Evolutionary conservation across 37 sponge, comb jelly and placozoan genomes (phyloP).

Genomic region (Ephydatia muelleri): DNA sequence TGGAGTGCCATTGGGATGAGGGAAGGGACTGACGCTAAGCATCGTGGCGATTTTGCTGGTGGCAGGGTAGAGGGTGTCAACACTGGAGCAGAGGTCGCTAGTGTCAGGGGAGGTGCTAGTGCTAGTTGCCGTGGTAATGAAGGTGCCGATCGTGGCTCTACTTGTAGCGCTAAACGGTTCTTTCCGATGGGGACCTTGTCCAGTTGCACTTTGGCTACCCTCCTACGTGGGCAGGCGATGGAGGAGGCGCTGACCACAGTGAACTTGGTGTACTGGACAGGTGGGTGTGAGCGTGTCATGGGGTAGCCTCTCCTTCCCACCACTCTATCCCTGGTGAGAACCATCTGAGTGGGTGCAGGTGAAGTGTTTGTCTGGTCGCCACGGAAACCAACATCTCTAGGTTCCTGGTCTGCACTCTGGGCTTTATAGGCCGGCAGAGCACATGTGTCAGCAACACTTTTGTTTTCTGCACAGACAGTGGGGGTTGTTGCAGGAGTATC

Average conservation of each 20-base stretch:
- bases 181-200: neutral
- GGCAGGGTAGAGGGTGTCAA: neutral
- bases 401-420: too few species aligned
- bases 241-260: slow-evolving; percentile 46
- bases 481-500: slow-evolving; percentile 1
- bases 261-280: slow-evolving; percentile 60
- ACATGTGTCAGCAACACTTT: neutral
- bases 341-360: neutral
- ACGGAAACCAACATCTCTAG: neutral
- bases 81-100: neutral
- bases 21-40: neutral
- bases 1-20: neutral
- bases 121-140: neutral
- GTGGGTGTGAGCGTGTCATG: slow-evolving; percentile 8
- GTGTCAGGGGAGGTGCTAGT: neutral
- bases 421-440: too few species aligned
- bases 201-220: neutral
- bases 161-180: neutral
- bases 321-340: neutral
- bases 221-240: slow-evolving; percentile 1
- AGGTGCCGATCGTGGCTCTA: neutral
- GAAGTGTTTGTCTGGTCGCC: slow-evolving; percentile 14
- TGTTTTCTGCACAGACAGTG: neutral
- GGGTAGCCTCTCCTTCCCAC: neutral
- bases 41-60: neutral